Base-by-base conservation (phyloP, 2,888 invertebrate species). In the Troilus luridus region DNA sequence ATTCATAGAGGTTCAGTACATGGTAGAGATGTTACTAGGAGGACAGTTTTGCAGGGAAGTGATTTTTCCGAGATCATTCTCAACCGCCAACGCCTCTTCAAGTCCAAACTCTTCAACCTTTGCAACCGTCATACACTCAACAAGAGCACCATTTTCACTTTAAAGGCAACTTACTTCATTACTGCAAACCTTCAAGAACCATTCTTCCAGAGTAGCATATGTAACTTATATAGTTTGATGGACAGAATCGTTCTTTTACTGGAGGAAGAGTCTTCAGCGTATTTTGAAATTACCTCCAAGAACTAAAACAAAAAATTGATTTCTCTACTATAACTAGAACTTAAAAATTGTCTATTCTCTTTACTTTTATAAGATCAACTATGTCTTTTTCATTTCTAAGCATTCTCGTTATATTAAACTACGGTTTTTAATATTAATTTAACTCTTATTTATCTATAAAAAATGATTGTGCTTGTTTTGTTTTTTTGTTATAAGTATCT, bases 71-170 rank as follows among this genome's bases (percentile, higher is more conserved):
- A n/a, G n/a, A n/a, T n/a, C n/a, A n/a, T n/a, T n/a, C n/a, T n/a
- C n/a, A n/a, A n/a, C n/a, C n/a, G n/a, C n/a, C n/a, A n/a, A n/a
- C 72, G 72, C 41, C 72, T 19, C 72, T 27, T 41, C 41, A 19
- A 77, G 72, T 41, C 27, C 72, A 77, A 77, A 77, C 72, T 77
- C 72, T 77, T 7, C 72, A 77, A 7, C 41, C 72, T 77, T 77
- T 77, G 41, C 72, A 41, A 41, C 72, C 72, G 72, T 77, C 72
- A 41, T 77, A 41, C 72, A 17, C 27, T 77, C 27, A 41, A 41
- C 27, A 41, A 77, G 1, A 8, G 72, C 14, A 8, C 9, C 41
- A 19, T 77, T 27, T 41, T 27, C 0, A 77, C 72, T 41, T 77
- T 27, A 77, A 77, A 77, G 72, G 17, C 14, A 77, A 19, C 67